Conservation (phyloP, 1,140 invertebrate genomes). For the Drosophila kepulauana region DNA sequence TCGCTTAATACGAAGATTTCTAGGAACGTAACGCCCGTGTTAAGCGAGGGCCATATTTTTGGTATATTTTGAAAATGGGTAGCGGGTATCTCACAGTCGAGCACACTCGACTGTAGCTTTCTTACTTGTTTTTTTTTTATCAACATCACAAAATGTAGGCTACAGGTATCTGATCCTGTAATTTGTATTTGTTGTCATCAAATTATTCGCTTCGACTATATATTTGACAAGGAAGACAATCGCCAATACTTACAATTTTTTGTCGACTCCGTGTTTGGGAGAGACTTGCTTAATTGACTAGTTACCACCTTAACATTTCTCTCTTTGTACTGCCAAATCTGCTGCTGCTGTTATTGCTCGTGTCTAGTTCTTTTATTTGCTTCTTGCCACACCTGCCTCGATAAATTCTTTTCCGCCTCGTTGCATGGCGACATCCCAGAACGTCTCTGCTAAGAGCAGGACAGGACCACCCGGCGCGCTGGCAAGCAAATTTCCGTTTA, state of each 20-base stretch:
- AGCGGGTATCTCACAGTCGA: no score
- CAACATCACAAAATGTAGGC: no score
- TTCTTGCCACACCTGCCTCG: conserved; percentile 5
- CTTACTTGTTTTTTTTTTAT: no score
- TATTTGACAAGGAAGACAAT: conserved; percentile 44
- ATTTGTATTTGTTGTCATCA: conserved; percentile 16
- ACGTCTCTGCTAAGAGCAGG: conserved; percentile 13
- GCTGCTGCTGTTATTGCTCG: background rate
- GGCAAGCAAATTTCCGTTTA: conserved; percentile 59
- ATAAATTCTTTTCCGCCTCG: conserved; percentile 65
- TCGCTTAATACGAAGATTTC: no score
- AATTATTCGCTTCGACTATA: conserved; percentile 39
- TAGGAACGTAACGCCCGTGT: no score
- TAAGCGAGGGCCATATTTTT: no score
- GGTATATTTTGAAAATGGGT: no score
- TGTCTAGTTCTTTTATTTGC: conserved; percentile 8
- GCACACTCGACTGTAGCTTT: no score
- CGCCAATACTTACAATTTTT: conserved; percentile 32
- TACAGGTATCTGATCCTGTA: no score
- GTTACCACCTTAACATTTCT: conserved; percentile 26
- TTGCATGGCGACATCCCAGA: conserved; percentile 35
- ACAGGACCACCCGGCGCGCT: conserved; percentile 57
- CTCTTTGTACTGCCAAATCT: conserved; percentile 34
- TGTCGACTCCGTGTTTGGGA: no score
- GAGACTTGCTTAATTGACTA: conserved; percentile 31